phyloP scores from a whole-genome alignment of 2,113 vertebrate genomes.

The Pollachius pollachius region DNA sequence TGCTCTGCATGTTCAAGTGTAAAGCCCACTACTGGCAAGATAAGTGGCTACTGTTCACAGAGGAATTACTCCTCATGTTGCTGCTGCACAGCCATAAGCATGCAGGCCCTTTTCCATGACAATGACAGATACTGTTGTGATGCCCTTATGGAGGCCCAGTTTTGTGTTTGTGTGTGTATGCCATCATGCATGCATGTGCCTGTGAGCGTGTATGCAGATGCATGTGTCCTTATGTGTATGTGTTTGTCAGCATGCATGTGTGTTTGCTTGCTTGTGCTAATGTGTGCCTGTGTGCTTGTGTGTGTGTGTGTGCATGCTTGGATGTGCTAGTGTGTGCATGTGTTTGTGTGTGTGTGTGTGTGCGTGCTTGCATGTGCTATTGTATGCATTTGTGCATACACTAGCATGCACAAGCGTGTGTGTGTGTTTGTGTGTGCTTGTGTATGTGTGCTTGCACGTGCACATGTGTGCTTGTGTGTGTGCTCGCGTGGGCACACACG shows the following conservation, averaged over 20 bases:
- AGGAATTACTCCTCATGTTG: slow-evolving; percentile 49
- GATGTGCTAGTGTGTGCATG: too few relatives aligned
- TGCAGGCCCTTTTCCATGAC: slow-evolving; percentile 41
- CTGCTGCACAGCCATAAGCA: slow-evolving; percentile 48
- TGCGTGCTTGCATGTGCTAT: too few relatives aligned
- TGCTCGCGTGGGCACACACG: slow-evolving; percentile 4
- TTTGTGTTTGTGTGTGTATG: slow-evolving; percentile 31
- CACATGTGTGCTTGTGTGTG: slow-evolving; percentile 18
- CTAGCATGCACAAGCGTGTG: too few relatives aligned
- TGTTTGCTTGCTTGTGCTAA: too few relatives aligned
- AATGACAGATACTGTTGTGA: slow-evolving; percentile 54
- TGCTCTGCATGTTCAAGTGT: slow-evolving; percentile 31
- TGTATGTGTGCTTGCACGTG: slow-evolving; percentile 11
- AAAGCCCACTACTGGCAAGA: slow-evolving; percentile 22
- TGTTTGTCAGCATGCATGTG: too few relatives aligned
- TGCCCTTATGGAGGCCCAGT: slow-evolving; percentile 51
- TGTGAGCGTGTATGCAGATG: slow-evolving; percentile 4
- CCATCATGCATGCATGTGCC: slow-evolving; percentile 4
- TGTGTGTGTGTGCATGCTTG: slow-evolving; percentile 16
- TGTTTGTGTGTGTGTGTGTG: too few relatives aligned
- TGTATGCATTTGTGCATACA: too few relatives aligned
- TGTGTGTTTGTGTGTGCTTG: slow-evolving; percentile 15
- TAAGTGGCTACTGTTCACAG: slow-evolving; percentile 34
- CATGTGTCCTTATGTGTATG: too few relatives aligned
- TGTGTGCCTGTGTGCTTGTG: neutral